These are phyloP conservation scores for Gymnodraco acuticeps DNA, from an alignment of 2,797 vertebrate species.

Conservation along the genomic window DNA sequence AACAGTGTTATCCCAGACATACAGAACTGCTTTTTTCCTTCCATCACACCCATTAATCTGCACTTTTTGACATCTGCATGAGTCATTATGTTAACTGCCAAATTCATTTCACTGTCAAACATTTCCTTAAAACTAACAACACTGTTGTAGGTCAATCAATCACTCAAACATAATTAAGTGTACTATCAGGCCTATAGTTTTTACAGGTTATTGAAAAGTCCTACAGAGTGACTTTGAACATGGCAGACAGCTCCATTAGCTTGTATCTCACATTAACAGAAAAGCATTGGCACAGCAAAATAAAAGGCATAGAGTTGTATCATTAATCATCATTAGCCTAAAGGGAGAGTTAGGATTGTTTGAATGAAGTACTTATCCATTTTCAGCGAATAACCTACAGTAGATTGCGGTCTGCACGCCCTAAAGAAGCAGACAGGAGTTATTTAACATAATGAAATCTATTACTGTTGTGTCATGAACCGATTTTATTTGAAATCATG, in stretches of 20 bases:
- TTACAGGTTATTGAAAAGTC: conserved; percentile 11
- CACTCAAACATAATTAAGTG: conserved; percentile 21
- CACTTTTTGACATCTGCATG: conserved; percentile 20
- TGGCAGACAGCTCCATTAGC: background rate
- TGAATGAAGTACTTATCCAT: too few species aligned
- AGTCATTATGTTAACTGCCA: conserved; percentile 29
- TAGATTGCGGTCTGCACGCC: too few species aligned
- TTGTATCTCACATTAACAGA: background rate
- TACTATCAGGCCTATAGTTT: background rate
- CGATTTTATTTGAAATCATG: background rate
- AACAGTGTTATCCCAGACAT: background rate
- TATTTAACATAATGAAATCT: too few species aligned
- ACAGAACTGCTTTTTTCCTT: conserved; percentile 4
- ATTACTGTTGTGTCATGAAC: background rate
- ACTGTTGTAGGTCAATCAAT: conserved; percentile 10
- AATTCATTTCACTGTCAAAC: conserved; percentile 35
- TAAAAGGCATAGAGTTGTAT: background rate
- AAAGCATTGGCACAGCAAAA: background rate
- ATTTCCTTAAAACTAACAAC: conserved; percentile 25
- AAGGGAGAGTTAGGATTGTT: background rate
- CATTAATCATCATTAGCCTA: background rate
- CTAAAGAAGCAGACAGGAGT: too few species aligned
- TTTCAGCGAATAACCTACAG: too few species aligned
- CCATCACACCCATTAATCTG: conserved; percentile 1
- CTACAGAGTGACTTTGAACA: background rate